Percentiles rank a stretch among this genome's conserved stretches.
These are phyloP conservation scores for Eriocheir sinensis DNA, from an alignment of 1,140 invertebrate genomes.

Conservation along the genomic window DNA sequence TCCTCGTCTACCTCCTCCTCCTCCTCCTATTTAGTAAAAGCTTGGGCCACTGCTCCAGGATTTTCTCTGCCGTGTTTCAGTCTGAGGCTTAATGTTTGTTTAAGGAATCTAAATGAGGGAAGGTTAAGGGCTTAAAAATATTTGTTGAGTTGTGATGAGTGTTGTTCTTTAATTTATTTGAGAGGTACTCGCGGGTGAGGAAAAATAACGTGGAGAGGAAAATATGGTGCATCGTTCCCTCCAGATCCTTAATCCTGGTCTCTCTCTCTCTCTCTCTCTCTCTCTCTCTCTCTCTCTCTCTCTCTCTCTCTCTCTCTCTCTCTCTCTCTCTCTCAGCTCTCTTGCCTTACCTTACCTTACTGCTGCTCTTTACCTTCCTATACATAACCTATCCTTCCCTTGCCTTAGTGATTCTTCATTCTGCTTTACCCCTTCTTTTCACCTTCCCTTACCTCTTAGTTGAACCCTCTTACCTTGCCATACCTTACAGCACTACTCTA, in stretches of 20 bases:
- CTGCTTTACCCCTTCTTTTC: no score
- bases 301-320: no score
- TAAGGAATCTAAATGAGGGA: neutral
- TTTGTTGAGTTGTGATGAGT: neutral
- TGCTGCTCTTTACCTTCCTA: no score
- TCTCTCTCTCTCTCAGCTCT: no score
- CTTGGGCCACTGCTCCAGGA: neutral
- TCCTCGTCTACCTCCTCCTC: neutral
- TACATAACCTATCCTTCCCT: no score
- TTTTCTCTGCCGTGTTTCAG: neutral
- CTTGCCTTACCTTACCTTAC: no score
- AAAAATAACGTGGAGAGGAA: no score
- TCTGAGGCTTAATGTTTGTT: neutral
- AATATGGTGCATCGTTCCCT: neutral
- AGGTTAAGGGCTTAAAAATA: neutral
- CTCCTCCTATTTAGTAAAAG: neutral
- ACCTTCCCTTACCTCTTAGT: no score
- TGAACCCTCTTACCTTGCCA: no score
- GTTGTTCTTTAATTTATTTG: neutral
- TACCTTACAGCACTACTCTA: no score
- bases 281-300: neutral
- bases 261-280: neutral
- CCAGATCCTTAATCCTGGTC: neutral
- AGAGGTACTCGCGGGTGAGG: neutral
- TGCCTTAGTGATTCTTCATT: no score